These are phyloP conservation scores for Agapornis canus DNA, from an alignment of 2,797 vertebrate genomes.

Conservation along the genomic window DNA sequence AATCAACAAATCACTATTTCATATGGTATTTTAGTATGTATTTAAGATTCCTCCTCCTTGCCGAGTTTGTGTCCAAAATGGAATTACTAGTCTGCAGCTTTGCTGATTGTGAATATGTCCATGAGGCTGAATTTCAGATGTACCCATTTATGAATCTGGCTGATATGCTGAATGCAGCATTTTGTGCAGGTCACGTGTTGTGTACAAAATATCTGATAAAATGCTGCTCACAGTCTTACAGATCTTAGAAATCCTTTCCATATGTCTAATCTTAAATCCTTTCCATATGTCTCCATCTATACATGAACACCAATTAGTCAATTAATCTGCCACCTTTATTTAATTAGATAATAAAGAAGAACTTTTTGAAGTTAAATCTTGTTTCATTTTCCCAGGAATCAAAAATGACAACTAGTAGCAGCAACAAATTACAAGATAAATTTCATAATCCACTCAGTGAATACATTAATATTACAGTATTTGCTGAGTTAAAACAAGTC, in stretches of 20 bases:
- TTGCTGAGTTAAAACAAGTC: constrained; percentile 65
- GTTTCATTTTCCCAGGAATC: constrained; percentile 47
- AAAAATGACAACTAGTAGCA: constrained; percentile 62
- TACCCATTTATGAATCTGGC: constrained; percentile 57
- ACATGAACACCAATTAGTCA: constrained; percentile 45
- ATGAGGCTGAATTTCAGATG: constrained; percentile 58
- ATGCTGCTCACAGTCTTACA: constrained; percentile 68
- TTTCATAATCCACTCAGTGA: constrained; percentile 67
- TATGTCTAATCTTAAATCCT: constrained; percentile 71
- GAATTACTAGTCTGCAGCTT: constrained; percentile 18
- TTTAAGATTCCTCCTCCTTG: neutral
- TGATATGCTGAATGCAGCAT: constrained; percentile 62
- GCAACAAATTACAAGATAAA: constrained; percentile 69
- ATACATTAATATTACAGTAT: constrained; percentile 68
- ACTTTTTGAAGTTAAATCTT: constrained; percentile 64
- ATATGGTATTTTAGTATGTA: neutral
- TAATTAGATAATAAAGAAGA: constrained; percentile 68
- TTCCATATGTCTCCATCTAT: constrained; percentile 55
- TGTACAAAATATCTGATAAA: constrained; percentile 71
- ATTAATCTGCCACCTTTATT: constrained; percentile 70
- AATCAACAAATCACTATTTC: neutral
- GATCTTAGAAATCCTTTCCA: constrained; percentile 73
- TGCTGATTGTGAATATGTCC: constrained; percentile 27
- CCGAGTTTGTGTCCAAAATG: neutral
- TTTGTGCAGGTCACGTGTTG: constrained; percentile 68